A percentile compares a stretch with the other conserved stretches of the same genome.
Evolutionary conservation across 2,888 invertebrate species (phyloP).

Genomic region (Philereme transversata): DNA sequence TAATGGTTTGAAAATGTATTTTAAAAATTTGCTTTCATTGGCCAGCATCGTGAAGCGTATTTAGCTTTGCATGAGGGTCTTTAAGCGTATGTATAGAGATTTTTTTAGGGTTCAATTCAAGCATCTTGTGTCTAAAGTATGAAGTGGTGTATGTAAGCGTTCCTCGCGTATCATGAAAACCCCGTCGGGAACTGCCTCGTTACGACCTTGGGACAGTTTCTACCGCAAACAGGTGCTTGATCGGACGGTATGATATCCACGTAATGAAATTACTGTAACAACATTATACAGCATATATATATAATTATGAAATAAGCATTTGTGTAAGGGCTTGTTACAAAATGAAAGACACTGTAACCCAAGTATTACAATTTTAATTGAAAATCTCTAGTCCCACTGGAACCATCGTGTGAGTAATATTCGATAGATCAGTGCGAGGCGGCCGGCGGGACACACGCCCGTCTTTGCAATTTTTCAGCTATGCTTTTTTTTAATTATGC

Average conservation of each 20-base stretch:
- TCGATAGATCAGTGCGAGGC: constrained; percentile 57
- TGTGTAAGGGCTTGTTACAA: constrained; percentile 86
- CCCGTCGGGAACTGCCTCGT: constrained; percentile 22
- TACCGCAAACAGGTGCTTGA: constrained; percentile 72
- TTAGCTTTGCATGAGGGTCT: constrained; percentile 76
- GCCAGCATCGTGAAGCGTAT: constrained; percentile 70
- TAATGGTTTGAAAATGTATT: constrained; percentile 72
- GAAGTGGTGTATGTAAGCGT: constrained; percentile 39
- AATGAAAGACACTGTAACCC: constrained; percentile 86
- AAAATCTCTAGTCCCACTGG: constrained; percentile 89
- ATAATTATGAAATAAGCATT: constrained; percentile 82
- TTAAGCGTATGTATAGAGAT: constrained; percentile 82
- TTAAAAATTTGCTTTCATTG: constrained; percentile 73
- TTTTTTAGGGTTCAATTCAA: constrained; percentile 76
- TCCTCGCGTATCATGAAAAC: constrained; percentile 48
- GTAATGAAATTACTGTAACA: constrained; percentile 84
- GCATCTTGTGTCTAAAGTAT: constrained; percentile 61
- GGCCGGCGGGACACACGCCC: constrained; percentile 41
- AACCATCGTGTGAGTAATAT: constrained; percentile 79
- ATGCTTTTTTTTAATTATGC: constrained; percentile 77
- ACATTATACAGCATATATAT: constrained; percentile 78
- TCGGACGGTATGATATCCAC: constrained; percentile 78
- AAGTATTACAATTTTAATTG: constrained; percentile 84
- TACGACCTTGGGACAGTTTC: constrained; percentile 42
- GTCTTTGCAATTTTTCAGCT: constrained; percentile 63